Base-by-base conservation (phyloP, 2,113 vertebrate genomes). In the Artemisiospiza belli region DNA sequence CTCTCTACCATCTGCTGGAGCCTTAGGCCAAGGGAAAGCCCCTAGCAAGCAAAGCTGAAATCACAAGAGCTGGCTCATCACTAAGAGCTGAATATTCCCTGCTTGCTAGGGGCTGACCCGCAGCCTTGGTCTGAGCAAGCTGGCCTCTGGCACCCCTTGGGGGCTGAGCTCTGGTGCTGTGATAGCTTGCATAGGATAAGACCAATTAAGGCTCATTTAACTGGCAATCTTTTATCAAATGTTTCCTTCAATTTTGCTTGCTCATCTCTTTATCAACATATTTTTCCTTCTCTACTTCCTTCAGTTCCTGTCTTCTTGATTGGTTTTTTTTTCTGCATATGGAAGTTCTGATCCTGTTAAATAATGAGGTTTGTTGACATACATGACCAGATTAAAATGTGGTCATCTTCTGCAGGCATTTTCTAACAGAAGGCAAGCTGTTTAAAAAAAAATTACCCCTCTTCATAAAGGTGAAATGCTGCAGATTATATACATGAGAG, bases 401-500 rank as follows among this genome's bases (percentile, higher is more conserved):
- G 10, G 15, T 62, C 15, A 25, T 17, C 17, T 57, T 30, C 20
- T 16, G 28, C 6, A 54, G 15, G 11, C 46, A 54, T 19, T 24
- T 28, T 22, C 24, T 66, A 74, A 70, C 15, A 62, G 19, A 82
- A 87, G 31, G 10, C 12, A 74, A 43, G 2, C 12, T 13, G 14
- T 62, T 30, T 68, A 2, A 12, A 59, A 63, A 66, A 72, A 57
- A 33, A 20, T 44, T 19, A 41, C 15, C 20, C 17, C 18, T 87
- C 30, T 77, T 89, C 35, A 39, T 21, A 39, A 66, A 55, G 6
- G 15, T 49, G 30, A 78, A 90, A 77, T 47, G 35, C 12, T 90
- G 46, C 33, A 80, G 35, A 25, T 33, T 11, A 28, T 5, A 83
- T 0, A 0, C 8, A 28, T 1, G 9, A 73, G 3, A 74, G 35